These are phyloP conservation scores for Oryctolagus cuniculus DNA, from an alignment of 2,113 vertebrate genomes.

Conservation along the genomic window mOryCun1.1 NC_091433.1:72077001-72077500, in stretches of 20 bases:
- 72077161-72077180: conserved; percentile 76
- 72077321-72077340: background rate
- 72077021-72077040: conserved; percentile 57
- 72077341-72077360: background rate
- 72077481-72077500: background rate
- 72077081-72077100: conserved; percentile 98
- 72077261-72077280: background rate
- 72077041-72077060: conserved; percentile 85
- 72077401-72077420: conserved; percentile 35
- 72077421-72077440: background rate
- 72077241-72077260: background rate
- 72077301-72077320: background rate
- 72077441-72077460: background rate
- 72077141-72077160: conserved; percentile 72
- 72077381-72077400: too few relatives aligned
- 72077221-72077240: background rate
- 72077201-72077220: conserved; percentile 44
- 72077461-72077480: background rate
- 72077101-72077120: conserved; percentile 98
- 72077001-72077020: background rate
- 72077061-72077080: conserved; percentile 83
- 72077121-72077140: conserved; percentile 8
- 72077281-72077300: background rate
- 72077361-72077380: background rate
- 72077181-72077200: conserved; percentile 66